Percentiles rank a stretch among this genome's conserved stretches.
Evolutionary conservation across 2,888 invertebrate genomes (phyloP).

Genomic region (Linnaemya tessellans): DNA sequence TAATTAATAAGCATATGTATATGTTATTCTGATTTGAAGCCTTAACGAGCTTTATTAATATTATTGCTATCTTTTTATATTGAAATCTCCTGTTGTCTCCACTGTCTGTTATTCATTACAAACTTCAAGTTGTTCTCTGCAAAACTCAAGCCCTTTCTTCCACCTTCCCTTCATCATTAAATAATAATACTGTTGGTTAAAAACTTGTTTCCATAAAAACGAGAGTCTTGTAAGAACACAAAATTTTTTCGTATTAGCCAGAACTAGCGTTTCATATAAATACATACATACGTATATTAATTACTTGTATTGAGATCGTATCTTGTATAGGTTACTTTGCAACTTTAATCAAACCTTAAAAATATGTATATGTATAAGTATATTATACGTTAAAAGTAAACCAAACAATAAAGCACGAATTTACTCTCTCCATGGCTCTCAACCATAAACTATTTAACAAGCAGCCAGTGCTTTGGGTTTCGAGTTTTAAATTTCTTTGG

Average conservation of each 20-base stretch:
- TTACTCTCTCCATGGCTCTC: conserved; percentile 59
- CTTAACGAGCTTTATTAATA: too few species aligned
- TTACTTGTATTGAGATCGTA: conserved; percentile 49
- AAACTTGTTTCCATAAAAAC: conserved; percentile 57
- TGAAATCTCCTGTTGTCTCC: neutral
- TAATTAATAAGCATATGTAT: too few species aligned
- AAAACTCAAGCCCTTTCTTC: conserved; percentile 42
- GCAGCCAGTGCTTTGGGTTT: conserved; percentile 46
- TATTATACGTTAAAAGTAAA: conserved; percentile 6
- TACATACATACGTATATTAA: conserved; percentile 1
- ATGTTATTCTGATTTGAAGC: too few species aligned
- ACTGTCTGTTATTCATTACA: conserved; percentile 40
- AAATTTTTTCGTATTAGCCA: conserved; percentile 40
- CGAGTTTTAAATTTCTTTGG: conserved; percentile 72
- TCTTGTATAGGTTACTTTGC: conserved; percentile 66
- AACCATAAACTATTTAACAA: conserved; percentile 32
- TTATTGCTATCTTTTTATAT: too few species aligned
- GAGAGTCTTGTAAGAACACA: conserved; percentile 12
- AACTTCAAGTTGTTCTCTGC: conserved; percentile 45
- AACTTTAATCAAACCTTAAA: conserved; percentile 61
- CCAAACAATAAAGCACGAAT: conserved; percentile 29
- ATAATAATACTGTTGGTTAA: conserved; percentile 16
- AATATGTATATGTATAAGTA: conserved; percentile 1
- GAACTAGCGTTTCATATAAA: conserved; percentile 28
- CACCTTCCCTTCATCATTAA: conserved; percentile 1